Evolutionary conservation across 2,888 invertebrate species (phyloP).

Genomic region (Drosophila suboccidentalis): DNA sequence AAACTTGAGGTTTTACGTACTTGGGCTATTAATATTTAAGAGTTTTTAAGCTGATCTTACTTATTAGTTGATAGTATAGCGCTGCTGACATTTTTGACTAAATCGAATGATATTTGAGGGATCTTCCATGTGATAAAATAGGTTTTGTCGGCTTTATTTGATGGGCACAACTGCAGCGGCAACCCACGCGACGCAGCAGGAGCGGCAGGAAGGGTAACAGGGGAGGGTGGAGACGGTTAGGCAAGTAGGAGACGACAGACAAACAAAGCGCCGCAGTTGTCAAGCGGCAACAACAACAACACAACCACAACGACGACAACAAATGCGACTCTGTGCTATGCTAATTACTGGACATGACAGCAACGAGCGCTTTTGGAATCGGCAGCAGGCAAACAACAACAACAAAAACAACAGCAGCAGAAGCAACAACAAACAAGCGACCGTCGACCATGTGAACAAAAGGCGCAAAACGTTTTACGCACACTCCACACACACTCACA

Average conservation of each 20-base stretch:
- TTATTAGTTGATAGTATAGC: background rate
- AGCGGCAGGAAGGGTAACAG: background rate
- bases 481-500: slow-evolving; percentile 58
- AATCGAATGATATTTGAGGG: slow-evolving; percentile 4
- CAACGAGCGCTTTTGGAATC: slow-evolving; percentile 68
- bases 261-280: slow-evolving; percentile 78
- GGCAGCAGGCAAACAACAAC: slow-evolving; percentile 32
- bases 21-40: slow-evolving; percentile 4
- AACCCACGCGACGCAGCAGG: slow-evolving; percentile 29
- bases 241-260: slow-evolving; percentile 32
- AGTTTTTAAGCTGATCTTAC: slow-evolving; percentile 8
- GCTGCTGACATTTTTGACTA: background rate
- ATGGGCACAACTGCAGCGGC: slow-evolving; percentile 37
- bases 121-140: background rate
- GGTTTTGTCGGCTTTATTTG: slow-evolving; percentile 21
- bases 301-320: slow-evolving; percentile 43
- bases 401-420: slow-evolving; percentile 18
- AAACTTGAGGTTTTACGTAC: background rate
- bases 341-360: slow-evolving; percentile 80
- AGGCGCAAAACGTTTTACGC: slow-evolving; percentile 78
- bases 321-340: slow-evolving; percentile 74
- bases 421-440: slow-evolving; percentile 22
- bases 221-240: background rate
- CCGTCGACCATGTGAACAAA: slow-evolving; percentile 74
- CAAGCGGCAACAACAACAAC: slow-evolving; percentile 25